Evolutionary conservation across 1,140 invertebrate genomes (phyloP).

Genomic region (Goniozus legneri): DNA sequence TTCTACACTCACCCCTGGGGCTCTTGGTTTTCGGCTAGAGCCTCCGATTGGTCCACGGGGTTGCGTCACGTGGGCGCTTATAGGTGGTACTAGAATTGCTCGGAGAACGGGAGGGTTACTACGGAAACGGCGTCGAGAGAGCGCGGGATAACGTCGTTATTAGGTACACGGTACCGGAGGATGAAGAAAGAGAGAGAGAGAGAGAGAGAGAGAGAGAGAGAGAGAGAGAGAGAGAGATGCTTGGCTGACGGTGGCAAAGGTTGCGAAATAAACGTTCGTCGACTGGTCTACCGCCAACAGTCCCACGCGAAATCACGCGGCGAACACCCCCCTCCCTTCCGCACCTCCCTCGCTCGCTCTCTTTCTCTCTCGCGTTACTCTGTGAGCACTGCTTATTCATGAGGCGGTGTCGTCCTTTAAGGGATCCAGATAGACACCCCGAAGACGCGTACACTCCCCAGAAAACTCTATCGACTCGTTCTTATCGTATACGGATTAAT

Average conservation of each 20-base stretch:
- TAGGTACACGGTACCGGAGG: constrained; percentile 15
- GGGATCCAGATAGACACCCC: too few relatives aligned
- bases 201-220: constrained; percentile 7
- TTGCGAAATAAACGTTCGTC: constrained; percentile 52
- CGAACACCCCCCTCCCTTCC: constrained; percentile 34
- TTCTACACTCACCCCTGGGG: constrained; percentile 10
- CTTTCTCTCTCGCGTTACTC: too few relatives aligned
- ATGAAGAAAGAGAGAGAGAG: constrained; percentile 9
- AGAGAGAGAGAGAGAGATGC: constrained; percentile 10
- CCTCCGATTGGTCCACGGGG: constrained; percentile 1
- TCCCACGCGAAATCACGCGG: constrained; percentile 50
- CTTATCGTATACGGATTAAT: too few relatives aligned
- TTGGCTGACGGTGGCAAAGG: constrained; percentile 25
- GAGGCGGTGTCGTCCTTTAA: constrained; percentile 23
- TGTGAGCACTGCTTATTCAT: constrained; percentile 47
- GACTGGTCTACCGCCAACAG: constrained; percentile 52
- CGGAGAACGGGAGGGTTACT: constrained; percentile 35
- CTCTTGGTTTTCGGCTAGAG: constrained; percentile 13
- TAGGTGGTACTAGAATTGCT: constrained; percentile 22
- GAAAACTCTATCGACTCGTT: too few relatives aligned
- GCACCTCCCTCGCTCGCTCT: too few relatives aligned
- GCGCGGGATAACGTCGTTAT: constrained; percentile 46
- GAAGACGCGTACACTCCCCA: too few relatives aligned
- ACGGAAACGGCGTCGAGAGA: constrained; percentile 38
- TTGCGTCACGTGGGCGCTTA: neutral